Base-by-base conservation (phyloP, 2,888 invertebrate genomes). In the Hydropsyche betteni region DNA sequence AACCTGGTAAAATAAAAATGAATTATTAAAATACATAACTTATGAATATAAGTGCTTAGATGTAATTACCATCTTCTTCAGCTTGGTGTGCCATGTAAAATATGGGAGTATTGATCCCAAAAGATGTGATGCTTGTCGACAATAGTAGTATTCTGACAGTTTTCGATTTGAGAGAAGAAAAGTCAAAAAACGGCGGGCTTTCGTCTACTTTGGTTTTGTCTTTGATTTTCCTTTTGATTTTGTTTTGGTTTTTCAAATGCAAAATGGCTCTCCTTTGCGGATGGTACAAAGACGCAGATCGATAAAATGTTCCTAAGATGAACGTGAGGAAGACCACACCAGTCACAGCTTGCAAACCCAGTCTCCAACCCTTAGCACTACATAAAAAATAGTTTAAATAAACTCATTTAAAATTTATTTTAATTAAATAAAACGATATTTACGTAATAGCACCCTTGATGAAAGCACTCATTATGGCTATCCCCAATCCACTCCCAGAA, bases 201-300 rank as follows among this genome's bases (percentile, higher is more conserved):
- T 94, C 94, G 80, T 94, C 93, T 53, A 87, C 83, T 81, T 92
- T 92, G 82, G 91, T 93, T 82, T 92, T 92, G 82, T 93, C 93
- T 83, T 94, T 93, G 87, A 93, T 91, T 84, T 93, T 94, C 79
- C 93, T 88, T 83, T 94, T 94, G 81, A 88, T 88, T 80, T 88
- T 88, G 81, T 84, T 88, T 84, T 95, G 95, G 85, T 94, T 95
- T 85, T 95, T 96, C 81, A 96, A 90, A 84, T 96, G 95, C 58
- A 96, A 88, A 81, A 96, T 95, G 76, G 95, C 95, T 77, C 95
- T 88, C 76, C 95, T 85, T 83, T 95, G 94, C 0, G 95, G 95
- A 83, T 96, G 95, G 85, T 96, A 96, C 7, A 96, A 87, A 0
- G 95, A 94, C 0, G 95, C 95, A 5, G 95, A 95, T 50, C 96